Base-by-base conservation (phyloP, 2,888 invertebrate genomes). In the Toxonevra muliebris region DNA sequence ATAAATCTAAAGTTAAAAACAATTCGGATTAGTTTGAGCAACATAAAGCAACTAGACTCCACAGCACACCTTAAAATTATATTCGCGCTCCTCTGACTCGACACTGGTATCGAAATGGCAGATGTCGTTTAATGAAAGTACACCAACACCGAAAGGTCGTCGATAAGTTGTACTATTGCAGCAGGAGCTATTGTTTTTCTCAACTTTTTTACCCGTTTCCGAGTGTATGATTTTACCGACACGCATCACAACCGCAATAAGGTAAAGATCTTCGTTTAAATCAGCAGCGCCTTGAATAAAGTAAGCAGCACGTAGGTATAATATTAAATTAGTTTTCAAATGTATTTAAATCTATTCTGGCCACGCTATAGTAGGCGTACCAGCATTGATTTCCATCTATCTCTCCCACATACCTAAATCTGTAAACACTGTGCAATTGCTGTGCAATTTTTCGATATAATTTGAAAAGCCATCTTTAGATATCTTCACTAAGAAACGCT, bases 401-500 rank as follows among this genome's bases (percentile, higher is more conserved):
- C n/a, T 43, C 53, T 12, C 64, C 61, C 69, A 83, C 86, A 85
- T 76, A 90, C 91, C 86, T 77, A 90, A 76, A 75, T 88, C 91
- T 19, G 95, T 94, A 84, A 96, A 96, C 68, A 96, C 90, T 20
- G 95, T 95, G 82, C 94, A 94, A 83, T 94, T 94, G 78, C 93
- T 93, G 82, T 94, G 92, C 76, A 95, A 85, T 80, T 94, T 92
- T 79, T 95, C 95, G 71, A 94, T 90, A 83, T 95, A 94, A 84
- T 93, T 93, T 15, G 95, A 93, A 86, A 95, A 94, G 13, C 95
- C 96, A 79, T 95, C 94, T 84, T 94, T 93, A 73, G 93, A 93
- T 84, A 96, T 93, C 83, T 91, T 90, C 76, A 96, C 94, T 80
- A 96, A 88, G 87, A 95, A 96, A 72, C 96, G 88, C 85, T 97